Percentiles rank a stretch among this genome's conserved stretches.
Conservation (phyloP, 1,140 invertebrate genomes). For the Cotesia vestalis region DNA sequence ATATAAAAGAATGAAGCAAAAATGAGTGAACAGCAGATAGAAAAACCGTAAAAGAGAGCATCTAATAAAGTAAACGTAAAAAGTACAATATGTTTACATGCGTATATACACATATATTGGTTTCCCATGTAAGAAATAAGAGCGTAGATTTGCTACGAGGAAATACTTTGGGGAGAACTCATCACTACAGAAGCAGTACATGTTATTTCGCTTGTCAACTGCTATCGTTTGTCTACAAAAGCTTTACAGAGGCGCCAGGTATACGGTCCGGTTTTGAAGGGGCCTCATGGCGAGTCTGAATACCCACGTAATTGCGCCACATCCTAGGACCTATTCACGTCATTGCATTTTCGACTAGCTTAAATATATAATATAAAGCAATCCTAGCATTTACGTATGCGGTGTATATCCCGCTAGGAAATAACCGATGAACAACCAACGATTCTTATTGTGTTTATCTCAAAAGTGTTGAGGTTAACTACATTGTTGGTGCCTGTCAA, state of each 20-base stretch:
- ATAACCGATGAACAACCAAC: slow-evolving; percentile 16
- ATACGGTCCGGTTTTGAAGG: slow-evolving; percentile 34
- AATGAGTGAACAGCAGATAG: background rate
- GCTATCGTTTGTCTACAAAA: slow-evolving; percentile 1
- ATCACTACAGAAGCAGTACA: slow-evolving; percentile 18
- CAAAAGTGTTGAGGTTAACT: background rate
- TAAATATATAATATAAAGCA: slow-evolving; percentile 13
- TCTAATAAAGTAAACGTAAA: slow-evolving; percentile 42
- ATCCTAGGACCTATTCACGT: slow-evolving; percentile 25
- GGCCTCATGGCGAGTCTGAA: slow-evolving; percentile 38
- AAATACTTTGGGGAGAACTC: slow-evolving; percentile 8
- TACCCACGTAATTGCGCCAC: slow-evolving; percentile 37
- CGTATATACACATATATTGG: slow-evolving; percentile 50
- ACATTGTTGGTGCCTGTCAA: too few relatives aligned
- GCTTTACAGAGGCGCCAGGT: slow-evolving; percentile 56
- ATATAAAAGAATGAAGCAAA: slow-evolving; percentile 9
- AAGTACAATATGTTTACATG: slow-evolving; percentile 31
- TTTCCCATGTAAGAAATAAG: slow-evolving; percentile 57
- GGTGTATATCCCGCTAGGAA: too few relatives aligned
- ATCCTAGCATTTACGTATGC: too few relatives aligned
- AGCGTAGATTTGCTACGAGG: slow-evolving; percentile 2
- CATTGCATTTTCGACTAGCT: slow-evolving; percentile 26
- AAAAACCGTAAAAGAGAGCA: slow-evolving; percentile 46
- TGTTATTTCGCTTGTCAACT: slow-evolving; percentile 12
- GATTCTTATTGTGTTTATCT: slow-evolving; percentile 10